Evolutionary conservation across 2,113 vertebrate species (phyloP).

Genomic region (Plecotus auritus): DNA sequence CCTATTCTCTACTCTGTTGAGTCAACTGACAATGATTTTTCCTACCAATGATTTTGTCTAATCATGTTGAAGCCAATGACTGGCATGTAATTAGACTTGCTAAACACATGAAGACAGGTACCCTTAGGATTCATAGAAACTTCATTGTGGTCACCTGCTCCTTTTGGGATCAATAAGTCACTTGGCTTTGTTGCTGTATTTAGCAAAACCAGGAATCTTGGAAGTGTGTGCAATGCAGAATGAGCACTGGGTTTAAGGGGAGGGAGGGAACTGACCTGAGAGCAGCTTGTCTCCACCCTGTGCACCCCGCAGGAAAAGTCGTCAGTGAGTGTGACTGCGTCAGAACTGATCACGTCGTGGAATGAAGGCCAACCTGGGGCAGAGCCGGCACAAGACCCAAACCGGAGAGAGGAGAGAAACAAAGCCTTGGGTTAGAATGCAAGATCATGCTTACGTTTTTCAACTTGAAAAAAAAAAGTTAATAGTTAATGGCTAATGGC

Average conservation of each 20-base stretch:
- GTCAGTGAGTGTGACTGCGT: conserved; percentile 83
- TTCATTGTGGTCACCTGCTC: neutral
- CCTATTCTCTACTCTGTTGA: neutral
- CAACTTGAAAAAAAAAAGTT: neutral
- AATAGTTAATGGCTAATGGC: neutral
- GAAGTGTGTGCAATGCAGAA: neutral
- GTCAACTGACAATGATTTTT: neutral
- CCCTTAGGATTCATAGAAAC: neutral
- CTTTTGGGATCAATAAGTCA: conserved; percentile 27
- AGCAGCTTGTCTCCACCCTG: conserved; percentile 93
- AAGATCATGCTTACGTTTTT: neutral
- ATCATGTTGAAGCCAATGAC: neutral
- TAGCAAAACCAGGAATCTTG: conserved; percentile 43
- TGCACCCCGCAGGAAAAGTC: conserved; percentile 97
- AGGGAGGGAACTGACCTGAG: conserved; percentile 86
- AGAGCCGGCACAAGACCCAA: neutral
- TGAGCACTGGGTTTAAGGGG: conserved; percentile 18
- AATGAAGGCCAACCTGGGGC: conserved; percentile 97
- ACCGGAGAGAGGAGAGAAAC: neutral
- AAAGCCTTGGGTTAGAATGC: neutral
- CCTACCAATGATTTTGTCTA: neutral
- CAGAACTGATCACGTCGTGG: conserved; percentile 89
- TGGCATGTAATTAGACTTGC: neutral
- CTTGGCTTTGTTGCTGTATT: neutral
- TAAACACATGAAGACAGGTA: neutral